Base-by-base conservation (phyloP, 2,888 invertebrate species). In the Drosophila hamatofila region DNA sequence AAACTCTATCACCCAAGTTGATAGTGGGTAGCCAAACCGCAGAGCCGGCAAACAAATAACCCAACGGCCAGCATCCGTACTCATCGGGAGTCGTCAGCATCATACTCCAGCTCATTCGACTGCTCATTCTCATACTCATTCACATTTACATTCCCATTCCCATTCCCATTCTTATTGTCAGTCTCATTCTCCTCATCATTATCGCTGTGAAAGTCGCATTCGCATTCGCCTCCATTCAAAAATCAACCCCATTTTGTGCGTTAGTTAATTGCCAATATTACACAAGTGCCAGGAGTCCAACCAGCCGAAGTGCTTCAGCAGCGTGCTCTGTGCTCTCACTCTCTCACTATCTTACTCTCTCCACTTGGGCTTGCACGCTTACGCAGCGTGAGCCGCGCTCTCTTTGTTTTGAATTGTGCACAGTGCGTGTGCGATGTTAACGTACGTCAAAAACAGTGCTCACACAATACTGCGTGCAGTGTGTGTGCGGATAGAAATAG, bases 181-280 rank as follows among this genome's bases (percentile, higher is more conserved):
- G 63, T 35, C 54, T 51, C 65, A 37, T 58, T 48, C 58, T 67
- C 11, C 21, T 12, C 68, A 56, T 75, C 61, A 51, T 56, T 61
- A 72, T 65, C 37, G 49, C 41, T 66, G 57, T 58, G 56, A 4
- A 67, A 66, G 64, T 67, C 72, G 69, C 66, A 56, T 59, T 69
- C 65, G 70, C 69, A 70, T 57, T 68, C 57, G 71, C 71, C 72
- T 75, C 71, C 75, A 80, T 83, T 88, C 86, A 88, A 83, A 81
- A 88, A 86, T 88, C 86, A 88, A 83, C 86, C 86, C 86, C 78
- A 84, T 87, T 85, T 84, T 72, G 56, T 65, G 56, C 63, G 78
- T 84, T 80, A 82, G 86, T 86, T 86, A 86, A 86, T 86, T 86
- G 86, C 86, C 88, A 86, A 86, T 86, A 86, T 88, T 85, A 86